Conservation (phyloP, 92 coral and sea anemone species). For the Zoanthus gigantus region DNA sequence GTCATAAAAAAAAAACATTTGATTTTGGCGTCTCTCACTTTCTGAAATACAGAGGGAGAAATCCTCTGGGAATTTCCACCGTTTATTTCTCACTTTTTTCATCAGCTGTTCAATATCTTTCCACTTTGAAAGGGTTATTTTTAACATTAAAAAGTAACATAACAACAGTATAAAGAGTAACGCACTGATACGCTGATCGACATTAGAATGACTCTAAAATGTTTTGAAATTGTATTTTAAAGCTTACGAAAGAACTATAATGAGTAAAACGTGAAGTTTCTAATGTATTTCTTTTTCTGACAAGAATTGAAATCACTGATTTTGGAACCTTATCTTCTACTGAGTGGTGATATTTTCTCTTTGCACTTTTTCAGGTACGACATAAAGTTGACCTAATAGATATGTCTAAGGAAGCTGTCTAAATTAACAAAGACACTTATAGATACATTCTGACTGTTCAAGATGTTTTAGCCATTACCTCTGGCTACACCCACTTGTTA, state of each 20-base stretch:
- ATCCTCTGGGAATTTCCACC: too few relatives aligned
- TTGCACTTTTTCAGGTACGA: constrained; percentile 25
- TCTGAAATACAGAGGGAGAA: too few relatives aligned
- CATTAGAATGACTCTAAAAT: background rate
- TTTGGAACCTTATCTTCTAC: background rate
- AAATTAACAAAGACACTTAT: constrained; percentile 26
- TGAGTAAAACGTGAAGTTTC: background rate
- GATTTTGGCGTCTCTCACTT: too few relatives aligned
- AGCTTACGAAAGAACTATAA: background rate
- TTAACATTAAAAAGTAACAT: background rate
- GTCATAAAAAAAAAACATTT: too few relatives aligned
- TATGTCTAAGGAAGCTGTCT: constrained; percentile 48
- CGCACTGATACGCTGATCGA: background rate
- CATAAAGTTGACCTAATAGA: constrained; percentile 66
- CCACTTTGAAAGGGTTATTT: background rate
- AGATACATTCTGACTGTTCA: constrained; percentile 64
- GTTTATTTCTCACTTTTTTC: background rate
- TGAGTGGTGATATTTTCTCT: background rate
- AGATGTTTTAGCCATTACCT: constrained; percentile 66
- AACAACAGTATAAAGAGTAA: background rate
- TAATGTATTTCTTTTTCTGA: background rate
- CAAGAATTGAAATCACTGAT: background rate
- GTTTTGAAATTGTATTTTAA: background rate
- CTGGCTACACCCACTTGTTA: constrained; percentile 59
- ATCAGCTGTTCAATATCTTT: background rate